Evolutionary conservation across 2,797 vertebrate species (phyloP), one percentile per base, ranked within the genome.

Genomic region (Antennarius maculatus): DNA sequence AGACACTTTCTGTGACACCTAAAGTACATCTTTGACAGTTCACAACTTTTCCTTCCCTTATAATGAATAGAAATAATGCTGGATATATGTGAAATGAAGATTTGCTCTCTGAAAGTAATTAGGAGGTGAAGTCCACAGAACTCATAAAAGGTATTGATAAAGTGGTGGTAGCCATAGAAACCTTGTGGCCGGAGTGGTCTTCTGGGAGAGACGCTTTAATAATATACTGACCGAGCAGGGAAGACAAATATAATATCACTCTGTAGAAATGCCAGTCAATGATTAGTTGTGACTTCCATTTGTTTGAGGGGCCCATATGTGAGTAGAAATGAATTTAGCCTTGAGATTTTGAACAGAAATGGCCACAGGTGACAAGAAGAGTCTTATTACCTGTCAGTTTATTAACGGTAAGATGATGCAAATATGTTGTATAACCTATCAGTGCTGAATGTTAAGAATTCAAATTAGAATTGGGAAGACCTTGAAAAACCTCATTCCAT

Each of bases 161-260:
- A 89, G 74, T 77, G 78, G 52, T 73, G 85, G 90, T 92, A 79
- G 80, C 87, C 86, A 90, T 91, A 72, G 90, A 82, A 91, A 92
- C 88, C 83, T 61, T 76, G 78, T 83, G 84, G 75, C 79, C 14
- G 50, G 69, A 85, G 81, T 85, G 60, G 75, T 77, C 83, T 46
- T 74, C 48, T 56, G 80, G 79, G 84, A 86, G 51, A 75, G 1
- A 3, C 66, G 76, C 76, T 87, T 86, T 82, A 88, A 90, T 89
- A 89, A 89, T 89, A 79, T 80, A 86, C 82, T 82, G 83, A 83
- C 75, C 82, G 72, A 86, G 81, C 79, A 82, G 64, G 60, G 66
- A 84, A 83, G 81, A 77, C 85, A 90, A 89, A 91, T 88, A 89
- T 84, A 84, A 86, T 82, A 86, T 85, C 60, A 78, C 64, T 85